Percentiles rank a stretch among this genome's conserved stretches.
Evolutionary conservation across 2,797 vertebrate species (phyloP).

Genomic region (Sarcoramphus papa): DNA sequence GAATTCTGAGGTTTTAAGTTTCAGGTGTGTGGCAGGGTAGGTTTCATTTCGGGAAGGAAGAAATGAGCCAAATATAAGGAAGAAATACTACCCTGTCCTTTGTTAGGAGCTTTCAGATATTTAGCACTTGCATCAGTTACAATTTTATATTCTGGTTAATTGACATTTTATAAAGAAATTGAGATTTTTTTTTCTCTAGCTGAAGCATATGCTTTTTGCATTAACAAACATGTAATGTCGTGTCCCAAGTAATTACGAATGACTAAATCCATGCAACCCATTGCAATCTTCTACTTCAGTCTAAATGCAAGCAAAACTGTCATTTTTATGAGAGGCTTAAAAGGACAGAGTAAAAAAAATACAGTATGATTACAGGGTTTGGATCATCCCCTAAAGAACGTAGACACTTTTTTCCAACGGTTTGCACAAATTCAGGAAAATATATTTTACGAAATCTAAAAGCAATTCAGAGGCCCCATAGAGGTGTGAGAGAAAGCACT

Average conservation of each 20-base stretch:
- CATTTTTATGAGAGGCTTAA: neutral
- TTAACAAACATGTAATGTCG: neutral
- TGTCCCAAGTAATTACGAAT: neutral
- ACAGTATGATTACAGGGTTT: neutral
- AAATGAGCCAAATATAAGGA: neutral
- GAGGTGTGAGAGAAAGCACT: neutral
- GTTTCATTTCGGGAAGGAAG: constrained; percentile 12
- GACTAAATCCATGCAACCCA: neutral
- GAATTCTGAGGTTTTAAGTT: constrained; percentile 9
- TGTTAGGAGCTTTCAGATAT: neutral
- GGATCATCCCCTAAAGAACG: neutral
- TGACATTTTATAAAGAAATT: neutral
- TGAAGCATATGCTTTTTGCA: constrained; percentile 1
- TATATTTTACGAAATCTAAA: neutral
- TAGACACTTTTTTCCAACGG: neutral
- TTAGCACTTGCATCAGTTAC: neutral
- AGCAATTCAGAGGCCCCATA: neutral
- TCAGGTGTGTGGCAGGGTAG: neutral
- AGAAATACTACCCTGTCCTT: neutral
- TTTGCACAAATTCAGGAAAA: neutral
- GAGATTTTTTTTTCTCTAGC: neutral
- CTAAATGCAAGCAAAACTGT: neutral
- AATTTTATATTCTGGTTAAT: constrained; percentile 18
- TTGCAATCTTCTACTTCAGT: neutral
- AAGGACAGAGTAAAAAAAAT: neutral